Conservation (phyloP, 2,113 vertebrate genomes). For the Ramphastos sulfuratus region DNA sequence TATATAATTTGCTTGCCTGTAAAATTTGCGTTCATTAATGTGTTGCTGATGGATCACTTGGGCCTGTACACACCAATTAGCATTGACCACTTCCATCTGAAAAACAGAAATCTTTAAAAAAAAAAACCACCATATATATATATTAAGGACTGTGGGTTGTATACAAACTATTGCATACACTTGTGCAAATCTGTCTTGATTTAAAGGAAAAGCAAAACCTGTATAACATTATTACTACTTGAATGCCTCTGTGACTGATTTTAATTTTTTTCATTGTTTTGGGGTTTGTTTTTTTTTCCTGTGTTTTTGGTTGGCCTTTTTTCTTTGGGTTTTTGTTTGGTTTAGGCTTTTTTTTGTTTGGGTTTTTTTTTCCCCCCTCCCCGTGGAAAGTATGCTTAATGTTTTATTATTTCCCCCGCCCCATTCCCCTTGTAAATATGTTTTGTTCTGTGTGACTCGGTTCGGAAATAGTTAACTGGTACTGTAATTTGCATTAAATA, state of each 20-base stretch:
- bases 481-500: conserved; percentile 99
- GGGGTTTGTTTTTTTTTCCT: too few relatives aligned
- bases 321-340: conserved; percentile 60
- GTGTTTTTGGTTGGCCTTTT: too few relatives aligned
- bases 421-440: conserved; percentile 91
- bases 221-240: conserved; percentile 99
- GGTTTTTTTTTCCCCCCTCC: conserved; percentile 88
- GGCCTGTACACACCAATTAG: conserved; percentile 82
- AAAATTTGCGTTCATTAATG: conserved; percentile 88
- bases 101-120: conserved; percentile 70
- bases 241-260: conserved; percentile 87
- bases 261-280: too few relatives aligned
- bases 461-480: conserved; percentile 99
- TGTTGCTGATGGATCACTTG: conserved; percentile 86
- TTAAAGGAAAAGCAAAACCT: conserved; percentile 86
- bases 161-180: conserved; percentile 76
- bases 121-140: conserved; percentile 70
- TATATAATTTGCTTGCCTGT: conserved; percentile 88
- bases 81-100: conserved; percentile 86
- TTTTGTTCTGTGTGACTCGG: conserved; percentile 95
- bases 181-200: conserved; percentile 76
- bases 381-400: conserved; percentile 96
- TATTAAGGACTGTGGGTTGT: conserved; percentile 78
- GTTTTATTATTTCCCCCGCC: conserved; percentile 83
- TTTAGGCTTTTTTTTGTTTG: conserved; percentile 80